Base-by-base conservation (phyloP, 2,113 vertebrate species). In the Dendropsophus ebraccatus region DNA sequence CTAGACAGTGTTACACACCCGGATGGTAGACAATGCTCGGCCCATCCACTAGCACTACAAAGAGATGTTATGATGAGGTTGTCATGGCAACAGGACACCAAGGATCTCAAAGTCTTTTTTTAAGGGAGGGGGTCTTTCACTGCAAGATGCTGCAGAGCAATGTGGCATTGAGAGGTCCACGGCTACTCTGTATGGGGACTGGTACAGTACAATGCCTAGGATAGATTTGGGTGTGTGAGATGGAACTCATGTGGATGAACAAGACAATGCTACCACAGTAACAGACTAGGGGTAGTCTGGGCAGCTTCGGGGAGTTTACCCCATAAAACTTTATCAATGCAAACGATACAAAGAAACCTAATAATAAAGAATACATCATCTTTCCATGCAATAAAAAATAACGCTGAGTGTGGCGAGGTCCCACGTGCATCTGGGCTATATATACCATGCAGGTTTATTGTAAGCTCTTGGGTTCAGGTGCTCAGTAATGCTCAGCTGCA, bases 131-230 rank as follows among this genome's bases (percentile, higher is more conserved):
- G 50, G 62, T 28, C 67, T 72, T 72, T 25, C 70, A 47, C 82
- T 84, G 82, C 82, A 84, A 84, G 84, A 73, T 86, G 35, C 76
- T 73, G 84, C 84, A 80, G 65, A 86, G 76, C 49, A 47, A 70
- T 70, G 28, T 65, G 74, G 25, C 54, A 77, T 16, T 52, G 25
- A 85, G 41, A 21, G 76, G 37, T 81, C 78, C 52, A 54, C 45
- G 52, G 76, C n/a, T 80, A 72, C n/a, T 14, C 75, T 12, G 21
- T 65, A 28, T 19, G 72, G 30, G 30, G 56, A 94, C 94, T 93
- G 74, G 91, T 25, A 76, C 69, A 74, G 45, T 49, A 17, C 58
- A 65, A 41, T 41, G 16, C 58, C 23, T 52, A 10, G 54, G 21
- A 45, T 23, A 62, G 49, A 76, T 56, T 1, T 79, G 60, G 49